A percentile compares a stretch with the other conserved stretches of the same genome.
phyloP scores from a whole-genome alignment of 2,113 vertebrate genomes.

The Neolamprologus falcicula region DNA sequence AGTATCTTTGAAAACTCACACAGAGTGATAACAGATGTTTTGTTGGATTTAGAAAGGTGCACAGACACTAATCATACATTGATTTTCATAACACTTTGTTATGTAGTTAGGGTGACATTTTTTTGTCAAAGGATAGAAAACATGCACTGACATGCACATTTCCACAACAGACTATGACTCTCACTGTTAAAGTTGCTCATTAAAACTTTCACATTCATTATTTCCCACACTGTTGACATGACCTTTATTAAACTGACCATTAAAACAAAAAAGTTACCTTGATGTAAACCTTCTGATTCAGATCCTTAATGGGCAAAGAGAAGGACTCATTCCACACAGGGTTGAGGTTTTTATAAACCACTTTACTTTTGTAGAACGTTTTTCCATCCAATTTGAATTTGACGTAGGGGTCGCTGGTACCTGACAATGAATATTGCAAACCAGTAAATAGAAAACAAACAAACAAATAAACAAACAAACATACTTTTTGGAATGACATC shows the following conservation, averaged over 20 bases:
- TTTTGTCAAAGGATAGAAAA: neutral
- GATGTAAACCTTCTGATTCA: constrained; percentile 82
- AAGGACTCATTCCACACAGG: constrained; percentile 92
- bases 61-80: neutral
- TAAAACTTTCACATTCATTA: neutral
- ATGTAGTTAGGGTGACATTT: no score
- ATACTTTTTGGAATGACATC: neutral
- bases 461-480: neutral
- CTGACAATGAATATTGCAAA: constrained; percentile 52
- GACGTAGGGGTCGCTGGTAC: constrained; percentile 96
- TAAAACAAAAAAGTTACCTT: constrained; percentile 71
- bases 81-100: neutral
- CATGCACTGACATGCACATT: neutral
- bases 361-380: constrained; percentile 94
- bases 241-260: neutral
- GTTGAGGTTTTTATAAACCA: constrained; percentile 91
- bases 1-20: accelerated
- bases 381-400: constrained; percentile 96
- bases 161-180: neutral
- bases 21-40: accelerated
- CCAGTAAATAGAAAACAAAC: neutral
- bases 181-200: neutral
- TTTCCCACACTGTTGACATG: neutral
- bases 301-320: constrained; percentile 82
- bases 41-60: neutral